phyloP scores from a whole-genome alignment of 2,113 vertebrate species.

The Amblyopsis rosae region DNA sequence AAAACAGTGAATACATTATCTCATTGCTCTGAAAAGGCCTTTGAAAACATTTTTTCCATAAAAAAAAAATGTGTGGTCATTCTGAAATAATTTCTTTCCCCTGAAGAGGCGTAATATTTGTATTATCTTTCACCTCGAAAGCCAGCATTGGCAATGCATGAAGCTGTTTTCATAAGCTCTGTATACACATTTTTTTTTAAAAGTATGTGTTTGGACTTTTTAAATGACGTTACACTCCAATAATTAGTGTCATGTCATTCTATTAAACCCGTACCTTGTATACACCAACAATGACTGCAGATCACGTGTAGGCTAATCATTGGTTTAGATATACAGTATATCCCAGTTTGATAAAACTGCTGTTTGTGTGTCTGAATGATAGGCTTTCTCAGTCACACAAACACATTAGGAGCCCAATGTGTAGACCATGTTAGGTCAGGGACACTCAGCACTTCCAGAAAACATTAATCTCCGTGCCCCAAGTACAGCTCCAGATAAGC shows the following conservation, averaged over 20 bases:
- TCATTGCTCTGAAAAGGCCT: conserved; percentile 7
- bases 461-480: conserved; percentile 18
- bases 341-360: conserved; percentile 8
- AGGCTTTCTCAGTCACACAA: conserved; percentile 17
- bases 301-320: conserved; percentile 2
- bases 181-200: not conserved
- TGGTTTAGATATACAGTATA: not conserved
- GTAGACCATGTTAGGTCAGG: conserved; percentile 41
- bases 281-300: not conserved
- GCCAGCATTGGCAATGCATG: not conserved
- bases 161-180: not conserved
- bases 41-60: not conserved
- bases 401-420: not conserved
- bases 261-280: not conserved
- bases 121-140: not conserved
- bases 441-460: conserved; percentile 35
- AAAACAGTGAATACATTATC: conserved; percentile 1
- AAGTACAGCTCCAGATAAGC: conserved; percentile 6
- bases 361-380: conserved; percentile 45
- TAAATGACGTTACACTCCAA: no score
- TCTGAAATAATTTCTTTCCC: not conserved
- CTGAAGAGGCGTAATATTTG: not conserved
- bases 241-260: not conserved
- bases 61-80: no score
- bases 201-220: not conserved